Percentiles rank a stretch among this genome's conserved stretches.
phyloP scores from a whole-genome alignment of 2,797 vertebrate species.

The Sphenopsis melanotis region DNA sequence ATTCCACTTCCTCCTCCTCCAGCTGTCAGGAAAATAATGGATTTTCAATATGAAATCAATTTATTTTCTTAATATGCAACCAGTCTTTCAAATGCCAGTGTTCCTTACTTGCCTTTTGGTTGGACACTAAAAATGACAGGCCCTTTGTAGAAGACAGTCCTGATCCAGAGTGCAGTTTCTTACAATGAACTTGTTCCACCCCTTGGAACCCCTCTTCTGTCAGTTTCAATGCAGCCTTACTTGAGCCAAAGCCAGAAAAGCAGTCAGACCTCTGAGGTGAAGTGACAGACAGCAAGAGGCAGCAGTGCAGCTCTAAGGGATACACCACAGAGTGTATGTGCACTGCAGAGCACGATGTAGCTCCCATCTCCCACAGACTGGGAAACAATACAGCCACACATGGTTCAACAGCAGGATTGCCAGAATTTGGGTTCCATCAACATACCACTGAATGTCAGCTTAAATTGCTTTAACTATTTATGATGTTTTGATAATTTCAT shows the following conservation, averaged over 20 bases:
- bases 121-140: conserved; percentile 48
- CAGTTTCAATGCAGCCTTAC: neutral
- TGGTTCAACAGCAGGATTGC: neutral
- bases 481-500: neutral
- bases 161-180: conserved; percentile 73
- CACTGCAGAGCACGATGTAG: neutral
- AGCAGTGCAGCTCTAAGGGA: neutral
- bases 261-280: neutral
- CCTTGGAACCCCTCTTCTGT: neutral
- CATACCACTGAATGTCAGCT: neutral
- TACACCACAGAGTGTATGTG: accelerated
- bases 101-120: conserved; percentile 75
- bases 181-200: neutral
- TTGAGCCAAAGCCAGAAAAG: neutral
- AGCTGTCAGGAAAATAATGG: conserved; percentile 69
- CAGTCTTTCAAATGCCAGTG: conserved; percentile 67
- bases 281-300: neutral
- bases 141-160: conserved; percentile 74
- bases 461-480: neutral
- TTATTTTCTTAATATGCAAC: conserved; percentile 79
- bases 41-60: conserved; percentile 42
- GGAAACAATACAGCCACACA: neutral
- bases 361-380: accelerated
- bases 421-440: neutral
- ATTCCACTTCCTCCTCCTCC: neutral